Conservation (phyloP, 2,797 vertebrate species). For the Limosa lapponica region DNA sequence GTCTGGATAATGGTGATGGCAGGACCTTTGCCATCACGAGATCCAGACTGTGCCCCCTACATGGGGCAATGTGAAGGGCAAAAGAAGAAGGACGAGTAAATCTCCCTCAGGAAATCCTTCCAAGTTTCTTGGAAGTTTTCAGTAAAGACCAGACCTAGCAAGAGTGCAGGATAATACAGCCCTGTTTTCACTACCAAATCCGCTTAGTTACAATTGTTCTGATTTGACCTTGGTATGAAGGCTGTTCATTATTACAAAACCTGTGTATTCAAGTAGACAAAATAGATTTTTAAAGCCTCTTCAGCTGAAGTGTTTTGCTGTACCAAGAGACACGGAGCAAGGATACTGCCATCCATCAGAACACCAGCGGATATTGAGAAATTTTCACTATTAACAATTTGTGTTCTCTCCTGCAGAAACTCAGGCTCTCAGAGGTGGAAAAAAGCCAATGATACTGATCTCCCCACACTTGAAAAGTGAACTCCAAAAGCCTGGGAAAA, state of each 20-base stretch:
- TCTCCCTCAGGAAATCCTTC: neutral
- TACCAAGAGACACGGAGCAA: neutral
- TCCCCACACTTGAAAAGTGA: neutral
- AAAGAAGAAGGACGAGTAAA: neutral
- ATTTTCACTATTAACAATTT: neutral
- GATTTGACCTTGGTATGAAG: neutral
- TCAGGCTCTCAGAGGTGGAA: neutral
- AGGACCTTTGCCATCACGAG: neutral
- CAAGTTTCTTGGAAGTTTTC: neutral
- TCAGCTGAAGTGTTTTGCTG: constrained; percentile 46
- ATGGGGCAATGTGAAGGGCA: neutral
- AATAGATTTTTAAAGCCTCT: constrained; percentile 41
- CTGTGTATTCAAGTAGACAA: neutral
- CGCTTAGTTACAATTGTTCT: constrained; percentile 2
- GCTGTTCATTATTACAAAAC: neutral
- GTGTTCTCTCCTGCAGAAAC: neutral
- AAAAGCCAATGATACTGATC: neutral
- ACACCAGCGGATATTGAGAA: neutral
- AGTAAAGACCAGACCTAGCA: neutral
- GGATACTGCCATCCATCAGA: constrained; percentile 10
- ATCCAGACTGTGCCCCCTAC: neutral
- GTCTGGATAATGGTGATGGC: neutral
- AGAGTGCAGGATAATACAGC: neutral
- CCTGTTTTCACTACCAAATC: neutral
- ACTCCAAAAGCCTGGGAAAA: constrained; percentile 37